Base-by-base conservation (phyloP, 64 coral and sea anemone genomes). In the Stichodactyla helianthus region DNA sequence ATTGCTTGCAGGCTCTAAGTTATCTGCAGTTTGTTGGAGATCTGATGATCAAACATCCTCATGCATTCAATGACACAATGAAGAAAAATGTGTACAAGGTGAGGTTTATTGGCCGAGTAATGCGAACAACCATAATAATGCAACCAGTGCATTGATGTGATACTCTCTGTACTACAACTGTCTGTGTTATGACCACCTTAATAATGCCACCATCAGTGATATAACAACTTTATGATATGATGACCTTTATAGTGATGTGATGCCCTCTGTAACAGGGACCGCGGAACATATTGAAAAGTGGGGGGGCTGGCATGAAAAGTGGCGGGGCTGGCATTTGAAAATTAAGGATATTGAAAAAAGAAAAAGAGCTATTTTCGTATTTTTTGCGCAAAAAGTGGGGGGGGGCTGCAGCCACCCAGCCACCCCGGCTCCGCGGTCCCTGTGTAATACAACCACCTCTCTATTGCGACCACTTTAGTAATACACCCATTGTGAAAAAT, bases 21-120 rank as follows among this genome's bases (percentile, higher is more conserved):
- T 91, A 91, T 91, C 56, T 79, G 19, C 84, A 91, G 17, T 61
- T 50, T 79, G 53, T 82, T 87, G 84, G 90, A 4, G 54, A 82
- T 26, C 50, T 63, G 27, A 82, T 91, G 16, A 87, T 91, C 7
- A 86, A 91, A 70, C 71, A 91, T 83, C 90, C 84, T 19, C 77
- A 60, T 12, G 44, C 62, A 5, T 52, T 56, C 12, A 91, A 87
- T 57, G 17, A 18, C 1, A 26, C 52, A 18, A 18, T 91, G 44
- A 77, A 60, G 13, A 91, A 91, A 79, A 91, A 82, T 28, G 26
- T 87, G 6, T 52, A 59, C 16, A 77, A 82, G 90, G 90, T 87
- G 87, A 54, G 77, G 25, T 26, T 58, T 6, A 25, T 15, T 55
- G 9, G 35, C 35, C 35, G 35, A 52, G 31, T 27, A 18, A 0